Base-by-base conservation (phyloP, 2,797 vertebrate species). In the Coracias cyanogaster region DNA sequence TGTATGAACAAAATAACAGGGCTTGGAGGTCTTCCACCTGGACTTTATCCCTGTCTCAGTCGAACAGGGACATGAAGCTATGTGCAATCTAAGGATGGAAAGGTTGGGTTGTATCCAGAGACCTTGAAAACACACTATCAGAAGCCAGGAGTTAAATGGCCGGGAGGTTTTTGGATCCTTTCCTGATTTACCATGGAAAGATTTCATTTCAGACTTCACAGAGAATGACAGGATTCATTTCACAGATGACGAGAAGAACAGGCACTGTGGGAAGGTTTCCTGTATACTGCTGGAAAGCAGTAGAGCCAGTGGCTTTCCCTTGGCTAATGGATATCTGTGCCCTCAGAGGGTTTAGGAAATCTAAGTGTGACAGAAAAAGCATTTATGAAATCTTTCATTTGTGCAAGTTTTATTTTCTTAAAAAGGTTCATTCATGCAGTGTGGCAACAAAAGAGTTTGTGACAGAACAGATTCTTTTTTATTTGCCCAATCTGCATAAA, bases 11-110 rank as follows among this genome's bases (percentile, higher is more conserved):
- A 55, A 62, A 66, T 85, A 83, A 77, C 67, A 55, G 57, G 45
- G 41, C 18, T 92, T 95, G 86, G 84, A 91, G 74, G 62, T 49
- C 52, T 94, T 96, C 92, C 86, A 89, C 55, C 49, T 85, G 93
- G 90, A 91, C 26, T 77, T 93, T 74, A 46, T 92, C 76, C 81
- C 71, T 85, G 71, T 21, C 41, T 93, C 31, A 15, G 35, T 52
- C 31, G 85, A 73, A 80, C 35, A 77, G 73, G 45, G 28, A 41
- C 64, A 57, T 8, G 37, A 48, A 73, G 35, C 64, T 87, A 5
- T 24, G 74, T 35, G 80, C 67, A 29, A 91, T 87, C 45, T 77
- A 61, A 80, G 54, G 73, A 86, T 66, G 55, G 31, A 77, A 70
- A 89, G 48, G 33, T 9, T 70, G 64, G 57, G 15, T 43, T 87